Percentiles rank a stretch among this genome's conserved stretches.
phyloP scores from a whole-genome alignment of 2,888 invertebrate species.

The Acleris sparsana region DNA sequence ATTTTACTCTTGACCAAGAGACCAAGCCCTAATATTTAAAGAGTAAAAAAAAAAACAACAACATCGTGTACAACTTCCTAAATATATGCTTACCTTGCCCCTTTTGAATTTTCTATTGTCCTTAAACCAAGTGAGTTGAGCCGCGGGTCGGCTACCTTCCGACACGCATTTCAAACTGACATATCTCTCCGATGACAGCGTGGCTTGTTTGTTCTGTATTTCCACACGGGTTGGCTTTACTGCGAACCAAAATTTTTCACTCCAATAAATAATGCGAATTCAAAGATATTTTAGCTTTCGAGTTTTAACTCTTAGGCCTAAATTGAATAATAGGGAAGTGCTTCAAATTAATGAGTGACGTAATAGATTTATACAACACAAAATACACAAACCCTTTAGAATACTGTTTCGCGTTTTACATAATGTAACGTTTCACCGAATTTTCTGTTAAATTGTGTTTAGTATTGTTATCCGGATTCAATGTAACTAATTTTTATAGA shows the following conservation, averaged over 20 bases:
- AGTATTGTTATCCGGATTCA: too few species aligned
- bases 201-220: conserved; percentile 89
- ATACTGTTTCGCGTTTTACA: too few species aligned
- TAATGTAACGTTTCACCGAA: too few species aligned
- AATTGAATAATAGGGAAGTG: not conserved
- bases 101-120: conserved; percentile 90
- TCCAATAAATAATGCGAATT: not conserved
- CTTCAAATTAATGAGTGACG: too few species aligned
- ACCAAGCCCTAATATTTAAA: too few species aligned
- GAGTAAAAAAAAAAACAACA: not conserved
- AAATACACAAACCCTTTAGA: too few species aligned
- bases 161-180: conserved; percentile 92
- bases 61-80: not conserved
- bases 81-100: conserved; percentile 86
- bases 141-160: conserved; percentile 93
- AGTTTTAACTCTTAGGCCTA: not conserved
- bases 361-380: too few species aligned
- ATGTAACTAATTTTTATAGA: too few species aligned
- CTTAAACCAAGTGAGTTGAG: conserved; percentile 92
- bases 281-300: not conserved
- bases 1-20: too few species aligned
- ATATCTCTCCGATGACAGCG: conserved; percentile 90
- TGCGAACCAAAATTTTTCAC: conserved; percentile 69
- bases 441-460: too few species aligned
- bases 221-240: conserved; percentile 91